Conservation (phyloP, 2,797 vertebrate species). For the Notamacropus eugenii region DNA sequence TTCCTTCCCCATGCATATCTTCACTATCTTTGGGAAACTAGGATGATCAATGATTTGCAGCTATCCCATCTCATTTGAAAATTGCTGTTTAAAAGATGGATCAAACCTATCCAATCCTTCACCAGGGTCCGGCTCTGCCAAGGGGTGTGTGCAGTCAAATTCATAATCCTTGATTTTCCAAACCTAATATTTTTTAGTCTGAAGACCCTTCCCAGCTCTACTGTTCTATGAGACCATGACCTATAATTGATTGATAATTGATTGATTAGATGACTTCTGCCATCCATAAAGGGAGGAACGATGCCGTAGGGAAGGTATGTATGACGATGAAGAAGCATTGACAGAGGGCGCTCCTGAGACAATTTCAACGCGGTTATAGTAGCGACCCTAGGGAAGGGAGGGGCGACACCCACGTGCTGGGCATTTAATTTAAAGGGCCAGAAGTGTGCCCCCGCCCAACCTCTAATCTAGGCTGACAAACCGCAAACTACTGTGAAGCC, state of each 20-base stretch:
- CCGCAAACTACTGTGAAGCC: background rate
- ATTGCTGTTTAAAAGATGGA: background rate
- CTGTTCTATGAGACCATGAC: background rate
- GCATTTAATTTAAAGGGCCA: constrained; percentile 69
- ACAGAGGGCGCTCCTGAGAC: constrained; percentile 79
- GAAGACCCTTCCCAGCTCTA: background rate
- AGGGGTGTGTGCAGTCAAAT: background rate
- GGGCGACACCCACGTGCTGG: constrained; percentile 22
- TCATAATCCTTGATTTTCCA: background rate
- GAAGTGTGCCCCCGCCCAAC: background rate
- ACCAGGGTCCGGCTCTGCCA: background rate
- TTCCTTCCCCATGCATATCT: background rate
- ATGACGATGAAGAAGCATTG: constrained; percentile 44
- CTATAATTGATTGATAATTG: background rate
- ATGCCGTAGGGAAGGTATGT: background rate
- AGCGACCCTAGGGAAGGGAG: background rate
- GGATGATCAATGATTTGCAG: background rate
- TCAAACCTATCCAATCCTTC: background rate
- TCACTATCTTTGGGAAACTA: background rate
- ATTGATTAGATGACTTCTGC: background rate
- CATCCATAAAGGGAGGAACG: background rate
- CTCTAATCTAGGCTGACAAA: background rate
- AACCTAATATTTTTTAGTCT: background rate
- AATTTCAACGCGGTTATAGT: background rate
- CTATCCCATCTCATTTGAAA: background rate